These are phyloP conservation scores for Idaea straminata DNA, from an alignment of 2,888 invertebrate genomes.

Conservation along the genomic window DNA sequence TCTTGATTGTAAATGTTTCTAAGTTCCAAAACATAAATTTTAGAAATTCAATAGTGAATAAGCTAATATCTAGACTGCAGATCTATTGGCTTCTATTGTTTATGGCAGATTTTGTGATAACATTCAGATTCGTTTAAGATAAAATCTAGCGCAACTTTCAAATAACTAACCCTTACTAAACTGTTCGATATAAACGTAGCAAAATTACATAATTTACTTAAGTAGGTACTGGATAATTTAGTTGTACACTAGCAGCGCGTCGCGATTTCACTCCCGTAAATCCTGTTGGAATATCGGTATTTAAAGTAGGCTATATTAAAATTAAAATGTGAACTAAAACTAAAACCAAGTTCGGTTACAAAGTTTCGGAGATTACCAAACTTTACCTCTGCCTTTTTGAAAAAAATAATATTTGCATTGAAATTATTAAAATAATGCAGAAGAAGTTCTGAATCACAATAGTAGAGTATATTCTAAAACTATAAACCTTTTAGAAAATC, in stretches of 20 bases:
- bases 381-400: no score
- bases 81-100: conserved; percentile 39
- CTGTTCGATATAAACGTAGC: not conserved
- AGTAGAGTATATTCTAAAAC: not conserved
- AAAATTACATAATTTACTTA: not conserved
- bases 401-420: not conserved
- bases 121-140: conserved; percentile 41
- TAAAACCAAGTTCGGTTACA: no score
- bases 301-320: no score
- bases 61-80: conserved; percentile 21
- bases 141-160: conserved; percentile 10
- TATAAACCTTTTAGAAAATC: conserved; percentile 14
- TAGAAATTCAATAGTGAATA: not conserved
- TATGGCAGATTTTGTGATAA: conserved; percentile 43
- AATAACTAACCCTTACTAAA: not conserved
- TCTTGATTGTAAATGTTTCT: not conserved
- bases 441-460: not conserved
- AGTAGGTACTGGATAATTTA: not conserved
- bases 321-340: no score
- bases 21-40: conserved; percentile 4
- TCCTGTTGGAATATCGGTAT: no score
- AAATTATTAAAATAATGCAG: no score
- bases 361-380: no score
- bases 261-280: no score
- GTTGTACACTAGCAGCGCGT: not conserved